Base-by-base conservation (phyloP, 2,113 vertebrate species). In the Anser cygnoides region DNA sequence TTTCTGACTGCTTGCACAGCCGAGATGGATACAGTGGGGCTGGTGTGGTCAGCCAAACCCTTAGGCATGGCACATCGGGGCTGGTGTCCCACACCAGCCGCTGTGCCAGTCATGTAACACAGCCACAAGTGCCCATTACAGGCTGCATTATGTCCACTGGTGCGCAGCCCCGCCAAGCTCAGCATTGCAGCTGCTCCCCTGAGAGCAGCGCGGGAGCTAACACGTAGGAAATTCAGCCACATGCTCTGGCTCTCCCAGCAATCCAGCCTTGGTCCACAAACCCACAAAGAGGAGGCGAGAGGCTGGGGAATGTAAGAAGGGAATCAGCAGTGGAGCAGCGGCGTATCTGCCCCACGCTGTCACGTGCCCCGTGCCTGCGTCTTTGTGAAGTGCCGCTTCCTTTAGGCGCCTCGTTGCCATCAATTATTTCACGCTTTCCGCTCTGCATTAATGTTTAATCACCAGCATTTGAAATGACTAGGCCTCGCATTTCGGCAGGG, bases 181-280 rank as follows among this genome's bases (percentile, higher is more conserved):
- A 25, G 62, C 72, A 28, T 35, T 9, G 6, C 50, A 28, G n/a
- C 83, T 46, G 50, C 41, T 26, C 8, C 50, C 21, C 44, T 2
- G 9, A 15, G 37, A 65, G 37, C 57, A 33, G 29, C 2, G 1
- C 31, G 9, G 35, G 52, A 67, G 19, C 31, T 11, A 49, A 75
- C 22, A 5, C 4, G 0, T 3, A 35, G 33, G 39, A 39, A 37
- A 39, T 22, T 6, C 33, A 15, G 33, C 28, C 28, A 33, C 0
- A 1, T 7, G 18, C 23, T 75, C 2, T 2, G 72, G 61, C 44
- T 44, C 44, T 59, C 61, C 46, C 62, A 33, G 31, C 54, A 21
- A 49, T 49, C 46, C 46, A 22, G 20, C 20, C 46, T 49, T 22
- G 20, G 46, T 22, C 29, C 44, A 35, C 44, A 61, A n/a, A 31